Conservation (phyloP, 2,113 vertebrate species). For the Mixornis gularis region DNA sequence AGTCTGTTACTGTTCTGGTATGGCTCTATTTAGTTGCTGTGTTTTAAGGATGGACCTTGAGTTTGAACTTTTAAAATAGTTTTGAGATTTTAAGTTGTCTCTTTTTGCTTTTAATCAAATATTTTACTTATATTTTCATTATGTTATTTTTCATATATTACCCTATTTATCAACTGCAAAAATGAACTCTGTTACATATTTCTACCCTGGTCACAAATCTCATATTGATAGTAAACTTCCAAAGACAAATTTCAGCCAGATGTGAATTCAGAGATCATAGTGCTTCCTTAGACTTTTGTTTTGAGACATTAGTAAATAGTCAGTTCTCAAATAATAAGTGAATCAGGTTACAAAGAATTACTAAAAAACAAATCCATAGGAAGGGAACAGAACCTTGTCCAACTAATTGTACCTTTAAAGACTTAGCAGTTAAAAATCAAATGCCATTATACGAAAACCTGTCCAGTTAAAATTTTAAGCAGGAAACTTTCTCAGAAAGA, state of each 20-base stretch:
- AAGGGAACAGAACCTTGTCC: background rate
- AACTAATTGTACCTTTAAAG: background rate
- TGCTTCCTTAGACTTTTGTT: background rate
- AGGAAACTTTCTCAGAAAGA: background rate
- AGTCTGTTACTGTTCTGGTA: background rate
- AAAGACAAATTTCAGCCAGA: background rate
- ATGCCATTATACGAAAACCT: background rate
- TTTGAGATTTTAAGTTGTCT: background rate
- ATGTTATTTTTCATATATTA: background rate
- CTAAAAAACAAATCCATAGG: background rate
- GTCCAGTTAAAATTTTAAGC: background rate
- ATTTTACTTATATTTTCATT: background rate
- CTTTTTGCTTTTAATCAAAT: background rate
- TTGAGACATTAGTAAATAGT: background rate
- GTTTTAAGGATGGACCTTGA: background rate
- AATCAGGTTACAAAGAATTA: background rate
- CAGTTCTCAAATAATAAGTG: background rate
- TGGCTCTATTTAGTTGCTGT: background rate
- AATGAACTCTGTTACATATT: background rate
- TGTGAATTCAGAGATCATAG: background rate
- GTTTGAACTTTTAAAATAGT: background rate
- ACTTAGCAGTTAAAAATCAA: background rate
- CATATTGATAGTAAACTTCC: background rate
- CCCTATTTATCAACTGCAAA: background rate
- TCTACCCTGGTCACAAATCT: background rate